A percentile compares a stretch with the other conserved stretches of the same genome.
Conservation (phyloP, 2,888 invertebrate genomes). For the Gordius sp. region DNA sequence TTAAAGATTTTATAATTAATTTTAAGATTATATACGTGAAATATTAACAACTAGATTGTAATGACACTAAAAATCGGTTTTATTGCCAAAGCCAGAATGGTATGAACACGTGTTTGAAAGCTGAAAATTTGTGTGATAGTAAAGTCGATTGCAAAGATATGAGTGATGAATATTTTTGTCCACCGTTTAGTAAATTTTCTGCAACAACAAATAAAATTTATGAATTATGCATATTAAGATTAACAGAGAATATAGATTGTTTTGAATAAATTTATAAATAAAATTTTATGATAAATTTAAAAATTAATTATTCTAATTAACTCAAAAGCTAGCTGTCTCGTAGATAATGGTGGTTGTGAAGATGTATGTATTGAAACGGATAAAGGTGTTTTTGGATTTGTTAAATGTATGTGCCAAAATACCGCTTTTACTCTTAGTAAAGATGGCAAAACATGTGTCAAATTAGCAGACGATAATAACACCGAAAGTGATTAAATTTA, state of each 20-base stretch:
- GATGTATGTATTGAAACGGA: not conserved
- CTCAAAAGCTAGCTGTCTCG: not conserved
- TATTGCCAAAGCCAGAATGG: too few relatives aligned
- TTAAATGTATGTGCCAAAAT: not conserved
- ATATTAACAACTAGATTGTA: too few relatives aligned
- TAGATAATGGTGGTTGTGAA: not conserved
- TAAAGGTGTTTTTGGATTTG: not conserved
- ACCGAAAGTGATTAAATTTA: too few relatives aligned
- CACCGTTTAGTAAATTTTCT: not conserved
- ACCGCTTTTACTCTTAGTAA: not conserved
- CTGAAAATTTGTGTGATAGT: not conserved
- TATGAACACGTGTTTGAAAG: not conserved
- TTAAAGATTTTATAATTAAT: too few relatives aligned
- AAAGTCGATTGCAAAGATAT: not conserved
- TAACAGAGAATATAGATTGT: too few relatives aligned
- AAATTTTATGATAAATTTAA: too few relatives aligned
- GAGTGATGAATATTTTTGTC: not conserved
- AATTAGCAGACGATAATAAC: too few relatives aligned
- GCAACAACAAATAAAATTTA: not conserved
- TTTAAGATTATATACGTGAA: too few relatives aligned
- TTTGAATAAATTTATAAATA: too few relatives aligned
- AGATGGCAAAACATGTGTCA: not conserved
- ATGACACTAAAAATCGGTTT: too few relatives aligned
- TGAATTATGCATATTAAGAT: not conserved
- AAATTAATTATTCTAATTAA: too few relatives aligned